Percentiles rank a stretch among this genome's conserved stretches.
phyloP scores from a whole-genome alignment of 2,797 vertebrate genomes.

The Columba guinea region DNA sequence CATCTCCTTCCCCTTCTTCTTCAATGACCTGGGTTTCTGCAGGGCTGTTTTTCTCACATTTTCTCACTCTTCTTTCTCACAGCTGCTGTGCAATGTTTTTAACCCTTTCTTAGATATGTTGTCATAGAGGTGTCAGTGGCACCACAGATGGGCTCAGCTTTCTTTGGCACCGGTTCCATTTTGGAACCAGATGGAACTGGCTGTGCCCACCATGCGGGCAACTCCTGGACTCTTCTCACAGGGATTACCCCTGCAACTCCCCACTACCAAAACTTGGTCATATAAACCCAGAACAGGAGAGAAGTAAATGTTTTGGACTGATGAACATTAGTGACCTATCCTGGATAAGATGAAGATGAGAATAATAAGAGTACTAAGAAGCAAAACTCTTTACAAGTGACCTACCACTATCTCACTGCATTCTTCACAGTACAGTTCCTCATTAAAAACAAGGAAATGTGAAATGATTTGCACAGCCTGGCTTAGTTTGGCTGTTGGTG shows the following conservation, averaged over 20 bases:
- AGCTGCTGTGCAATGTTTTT: accelerated
- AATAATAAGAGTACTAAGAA: not conserved
- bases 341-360: not conserved
- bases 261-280: not conserved
- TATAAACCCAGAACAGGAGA: not conserved
- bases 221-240: not conserved
- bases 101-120: not conserved
- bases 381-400: not conserved
- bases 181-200: not conserved
- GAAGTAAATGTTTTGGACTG: not conserved
- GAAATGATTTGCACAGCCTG: not conserved
- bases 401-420: not conserved
- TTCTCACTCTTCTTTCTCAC: not conserved
- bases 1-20: not conserved
- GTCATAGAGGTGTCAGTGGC: not conserved
- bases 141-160: not conserved
- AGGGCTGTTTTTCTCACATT: not conserved
- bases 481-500: not conserved
- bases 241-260: not conserved
- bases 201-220: not conserved
- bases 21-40: not conserved
- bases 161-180: accelerated
- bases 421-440: not conserved
- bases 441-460: not conserved
- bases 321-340: not conserved